Percentiles rank a stretch among this genome's conserved stretches.
phyloP scores from a whole-genome alignment of 1,140 invertebrate species.

The Heterodera schachtii region DNA sequence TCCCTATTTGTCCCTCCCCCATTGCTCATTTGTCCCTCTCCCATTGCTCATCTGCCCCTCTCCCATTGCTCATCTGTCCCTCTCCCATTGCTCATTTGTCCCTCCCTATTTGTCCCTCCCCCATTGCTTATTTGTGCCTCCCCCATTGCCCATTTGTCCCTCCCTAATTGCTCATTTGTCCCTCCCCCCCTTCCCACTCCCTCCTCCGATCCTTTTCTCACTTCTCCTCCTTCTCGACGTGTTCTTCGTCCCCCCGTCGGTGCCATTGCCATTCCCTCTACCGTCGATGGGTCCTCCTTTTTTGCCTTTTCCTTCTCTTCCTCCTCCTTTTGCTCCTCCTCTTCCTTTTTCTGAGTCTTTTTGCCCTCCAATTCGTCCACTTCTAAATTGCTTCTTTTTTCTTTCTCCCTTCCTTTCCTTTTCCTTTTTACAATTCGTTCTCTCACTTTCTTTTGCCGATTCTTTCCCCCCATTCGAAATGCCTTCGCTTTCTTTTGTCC shows the following conservation, averaged over 20 bases:
- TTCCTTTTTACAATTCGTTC: neutral
- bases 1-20: too few relatives aligned
- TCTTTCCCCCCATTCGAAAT: neutral
- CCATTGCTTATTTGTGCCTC: too few relatives aligned
- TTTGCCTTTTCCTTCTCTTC: neutral
- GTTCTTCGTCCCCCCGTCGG: neutral
- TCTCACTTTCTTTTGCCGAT: constrained; percentile 9
- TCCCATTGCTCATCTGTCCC: too few relatives aligned
- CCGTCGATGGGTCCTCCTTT: neutral
- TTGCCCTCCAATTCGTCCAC: constrained; percentile 27
- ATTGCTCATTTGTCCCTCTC: too few relatives aligned
- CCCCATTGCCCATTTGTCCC: too few relatives aligned
- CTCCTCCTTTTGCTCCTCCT: constrained; percentile 16
- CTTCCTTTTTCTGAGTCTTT: constrained; percentile 15
- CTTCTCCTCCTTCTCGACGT: constrained; percentile 9
- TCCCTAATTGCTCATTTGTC: too few relatives aligned
- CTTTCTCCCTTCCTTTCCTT: neutral
- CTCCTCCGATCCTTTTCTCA: neutral
- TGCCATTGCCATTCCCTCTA: neutral
- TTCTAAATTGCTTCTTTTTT: neutral
- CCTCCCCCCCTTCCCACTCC: too few relatives aligned
- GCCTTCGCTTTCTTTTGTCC: neutral
- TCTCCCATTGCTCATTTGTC: neutral
- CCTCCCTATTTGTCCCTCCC: neutral
- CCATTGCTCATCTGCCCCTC: too few relatives aligned